Evolutionary conservation across 2,888 invertebrate genomes (phyloP), one percentile per base, ranked within the genome.

Genomic region (Chrysotoxum bicinctum): DNA sequence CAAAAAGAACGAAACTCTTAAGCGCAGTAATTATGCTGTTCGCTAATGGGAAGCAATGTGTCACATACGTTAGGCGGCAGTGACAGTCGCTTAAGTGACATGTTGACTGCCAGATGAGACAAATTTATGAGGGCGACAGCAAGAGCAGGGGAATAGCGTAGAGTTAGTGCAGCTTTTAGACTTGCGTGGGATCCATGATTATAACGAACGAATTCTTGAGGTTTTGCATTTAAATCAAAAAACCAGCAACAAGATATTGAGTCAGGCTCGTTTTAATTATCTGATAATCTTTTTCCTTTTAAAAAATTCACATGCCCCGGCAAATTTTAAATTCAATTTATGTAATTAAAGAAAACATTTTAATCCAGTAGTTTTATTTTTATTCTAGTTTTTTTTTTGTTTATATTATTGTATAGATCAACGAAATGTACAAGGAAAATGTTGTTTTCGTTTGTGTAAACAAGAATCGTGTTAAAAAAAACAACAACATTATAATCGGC

Each of bases 31-130:
- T 85, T 85, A 85, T 85, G 81, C 85, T 85, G 85, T 85, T 85
- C 56, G 81, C 85, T 85, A 85, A 85, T 85, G 85, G 85, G 85
- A 85, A 85, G 85, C 85, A 81, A 85, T 85, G 85, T 85, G 85
- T 85, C 85, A 85, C 85, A 85, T 81, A 76, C 81, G 85, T 77
- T 85, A 73, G 85, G 81, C 81, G 85, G 85, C 72, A 85, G 76
- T 85, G 85, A 81, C 84, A 85, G 85, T 85, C 73, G 72, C 85
- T 77, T 85, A 85, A 85, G 85, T 85, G 85, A 85, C 85, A 85
- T 77, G 81, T 72, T 85, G 85, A 85, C 81, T 85, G 85, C 85
- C 85, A 85, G 76, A 72, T 76, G 73, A 85, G 85, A 85, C 80
- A 85, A 81, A 85, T 85, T 85, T 85, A 85, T 85, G 85, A 77